phyloP scores from a whole-genome alignment of 1,140 invertebrate species.

The Conus betulinus region DNA sequence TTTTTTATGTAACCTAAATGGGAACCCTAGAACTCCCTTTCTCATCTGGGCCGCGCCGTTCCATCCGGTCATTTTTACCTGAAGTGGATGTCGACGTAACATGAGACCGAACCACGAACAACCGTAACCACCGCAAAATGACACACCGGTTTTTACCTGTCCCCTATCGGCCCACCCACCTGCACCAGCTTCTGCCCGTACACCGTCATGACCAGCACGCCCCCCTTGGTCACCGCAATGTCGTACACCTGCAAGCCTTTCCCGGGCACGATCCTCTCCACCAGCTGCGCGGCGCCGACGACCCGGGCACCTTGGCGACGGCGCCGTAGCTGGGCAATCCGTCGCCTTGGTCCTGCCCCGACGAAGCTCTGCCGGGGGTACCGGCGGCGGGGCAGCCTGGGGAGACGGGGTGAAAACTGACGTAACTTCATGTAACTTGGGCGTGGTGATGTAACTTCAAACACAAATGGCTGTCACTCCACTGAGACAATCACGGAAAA shows the following conservation, averaged over 20 bases:
- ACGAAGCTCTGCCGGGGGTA: neutral
- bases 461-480: no score
- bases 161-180: neutral
- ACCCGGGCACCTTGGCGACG: slow-evolving; percentile 16
- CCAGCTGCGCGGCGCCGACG: slow-evolving; percentile 6
- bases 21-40: no score
- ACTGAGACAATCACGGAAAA: no score
- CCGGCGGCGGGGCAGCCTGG: neutral
- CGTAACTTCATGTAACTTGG: no score
- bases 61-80: no score
- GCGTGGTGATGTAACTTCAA: no score
- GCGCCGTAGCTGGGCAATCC: neutral
- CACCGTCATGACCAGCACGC: slow-evolving; percentile 32
- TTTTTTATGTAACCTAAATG: no score
- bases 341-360: neutral
- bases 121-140: neutral
- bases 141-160: neutral
- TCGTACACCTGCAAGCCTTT: slow-evolving; percentile 26
- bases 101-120: no score
- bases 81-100: no score
- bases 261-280: slow-evolving; percentile 14
- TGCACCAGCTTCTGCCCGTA: slow-evolving; percentile 27
- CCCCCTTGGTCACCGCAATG: slow-evolving; percentile 18
- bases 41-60: no score
- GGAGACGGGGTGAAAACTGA: no score